Evolutionary conservation across 2,113 vertebrate genomes (phyloP), one percentile per base, ranked within the genome.

Genomic region (Eira barbara): DNA sequence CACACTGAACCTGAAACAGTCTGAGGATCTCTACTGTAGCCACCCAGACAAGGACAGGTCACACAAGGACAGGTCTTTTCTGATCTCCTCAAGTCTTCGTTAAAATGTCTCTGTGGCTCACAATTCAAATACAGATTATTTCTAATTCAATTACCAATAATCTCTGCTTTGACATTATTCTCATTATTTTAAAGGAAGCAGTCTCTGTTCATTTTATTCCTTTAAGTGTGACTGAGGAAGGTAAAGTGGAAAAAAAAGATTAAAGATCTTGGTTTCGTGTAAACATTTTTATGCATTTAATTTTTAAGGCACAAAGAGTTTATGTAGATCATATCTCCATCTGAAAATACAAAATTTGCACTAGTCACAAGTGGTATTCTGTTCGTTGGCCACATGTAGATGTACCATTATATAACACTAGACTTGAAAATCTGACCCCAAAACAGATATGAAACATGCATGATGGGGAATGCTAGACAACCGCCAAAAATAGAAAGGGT

Each of bases 241-340:
- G 4, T 8, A 17, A 49, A 63, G 1, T 78, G 81, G 69, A 0
- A 29, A 14, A 39, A 76, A 1, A 34, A 14, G n/a, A 61, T 63
- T 10, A 87, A 65, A 61, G 4, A n/a, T 11, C 61, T 20, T 20
- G 15, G 80, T 39, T 87, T 47, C 80, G 78, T 36, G 89, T n/a
- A 49, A 67, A 85, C 34, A 49, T 52, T 90, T 95, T 94, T 69
- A 90, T 69, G 25, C 31, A 4, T 97, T 91, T 96, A 78, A 91
- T 97, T 91, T 86, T 57, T 65, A 92, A 97, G 96, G 89, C 96
- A 87, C 73, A 65, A 0, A 5, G 47, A 29, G 20, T 76, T 82
- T 45, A 36, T 9, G 59, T 21, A 17, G 55, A 94, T 97, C 69
- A 88, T 29, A 25, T 79, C 20, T 67, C 49, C 47, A 63, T 79